A percentile compares a stretch with the other conserved stretches of the same genome.
These are phyloP conservation scores for Leptura quadrifasciata DNA, from an alignment of 2,888 invertebrate species.

Conservation along the genomic window DNA sequence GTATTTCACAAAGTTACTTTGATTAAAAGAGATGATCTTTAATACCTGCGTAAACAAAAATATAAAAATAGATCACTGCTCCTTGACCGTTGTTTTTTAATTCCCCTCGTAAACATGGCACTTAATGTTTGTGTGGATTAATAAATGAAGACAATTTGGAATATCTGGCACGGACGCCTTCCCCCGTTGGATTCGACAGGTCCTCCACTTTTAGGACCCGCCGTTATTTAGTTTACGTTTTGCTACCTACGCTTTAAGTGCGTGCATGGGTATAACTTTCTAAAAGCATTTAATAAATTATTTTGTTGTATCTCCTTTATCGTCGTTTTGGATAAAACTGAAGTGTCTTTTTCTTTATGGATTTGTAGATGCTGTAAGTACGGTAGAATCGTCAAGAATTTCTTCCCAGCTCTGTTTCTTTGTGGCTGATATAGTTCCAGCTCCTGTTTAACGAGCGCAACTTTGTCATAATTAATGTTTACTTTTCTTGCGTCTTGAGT, in stretches of 20 bases:
- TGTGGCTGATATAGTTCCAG: neutral
- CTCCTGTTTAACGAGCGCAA: neutral
- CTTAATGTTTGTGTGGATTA: constrained; percentile 3
- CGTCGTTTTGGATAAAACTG: neutral
- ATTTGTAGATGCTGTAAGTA: neutral
- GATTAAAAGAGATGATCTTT: too few relatives aligned
- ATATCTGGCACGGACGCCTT: constrained; percentile 20
- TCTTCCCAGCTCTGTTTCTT: neutral
- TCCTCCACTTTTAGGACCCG: constrained; percentile 5
- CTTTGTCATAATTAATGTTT: neutral
- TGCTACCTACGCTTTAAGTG: neutral
- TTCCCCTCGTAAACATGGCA: neutral
- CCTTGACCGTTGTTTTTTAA: too few relatives aligned
- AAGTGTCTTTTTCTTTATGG: neutral
- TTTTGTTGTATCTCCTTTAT: neutral
- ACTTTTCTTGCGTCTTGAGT: neutral
- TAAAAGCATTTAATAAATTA: neutral
- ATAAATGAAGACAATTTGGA: constrained; percentile 9
- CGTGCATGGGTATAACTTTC: neutral
- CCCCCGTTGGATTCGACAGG: constrained; percentile 6
- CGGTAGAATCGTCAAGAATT: neutral
- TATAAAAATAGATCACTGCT: too few relatives aligned
- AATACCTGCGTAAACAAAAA: too few relatives aligned
- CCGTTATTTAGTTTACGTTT: neutral
- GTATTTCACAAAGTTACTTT: too few relatives aligned